Evolutionary conservation across 2,797 vertebrate species (phyloP).

Genomic region (Pampus argenteus): DNA sequence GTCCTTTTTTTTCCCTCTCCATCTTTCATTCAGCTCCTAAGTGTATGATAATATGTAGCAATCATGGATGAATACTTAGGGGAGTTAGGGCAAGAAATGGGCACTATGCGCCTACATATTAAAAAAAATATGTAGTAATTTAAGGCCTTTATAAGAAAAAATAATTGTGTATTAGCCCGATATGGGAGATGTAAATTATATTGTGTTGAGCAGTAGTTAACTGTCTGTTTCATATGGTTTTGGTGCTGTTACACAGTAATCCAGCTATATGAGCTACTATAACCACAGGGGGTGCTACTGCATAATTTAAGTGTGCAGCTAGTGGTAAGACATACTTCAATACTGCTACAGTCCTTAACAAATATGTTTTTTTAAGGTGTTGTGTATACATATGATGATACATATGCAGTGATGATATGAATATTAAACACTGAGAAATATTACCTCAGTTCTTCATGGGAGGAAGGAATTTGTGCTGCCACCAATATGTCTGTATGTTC

Average conservation of each 20-base stretch:
- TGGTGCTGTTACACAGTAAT: constrained; percentile 22
- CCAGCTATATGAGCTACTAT: constrained; percentile 29
- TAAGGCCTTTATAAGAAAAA: constrained; percentile 23
- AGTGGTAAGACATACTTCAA: constrained; percentile 20
- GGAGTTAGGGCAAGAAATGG: constrained; percentile 39
- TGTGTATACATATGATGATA: constrained; percentile 5
- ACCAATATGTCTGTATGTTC: neutral
- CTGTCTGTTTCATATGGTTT: constrained; percentile 25
- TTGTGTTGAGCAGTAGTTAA: constrained; percentile 37
- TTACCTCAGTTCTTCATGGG: neutral
- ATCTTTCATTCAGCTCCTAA: constrained; percentile 59
- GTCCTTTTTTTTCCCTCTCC: constrained; percentile 29
- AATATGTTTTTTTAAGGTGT: constrained; percentile 13
- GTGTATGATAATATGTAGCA: constrained; percentile 75
- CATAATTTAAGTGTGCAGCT: constrained; percentile 47
- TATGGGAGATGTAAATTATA: constrained; percentile 11
- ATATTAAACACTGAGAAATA: constrained; percentile 3
- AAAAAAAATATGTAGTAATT: constrained; percentile 29
- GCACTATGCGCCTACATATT: constrained; percentile 35
- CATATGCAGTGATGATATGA: neutral
- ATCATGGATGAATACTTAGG: constrained; percentile 65
- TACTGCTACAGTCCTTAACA: constrained; percentile 17
- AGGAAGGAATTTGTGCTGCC: neutral
- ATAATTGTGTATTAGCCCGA: constrained; percentile 23
- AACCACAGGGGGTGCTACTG: constrained; percentile 59